phyloP scores from a whole-genome alignment of 2,888 invertebrate genomes.

The Cremastobaeus sp. region DNA sequence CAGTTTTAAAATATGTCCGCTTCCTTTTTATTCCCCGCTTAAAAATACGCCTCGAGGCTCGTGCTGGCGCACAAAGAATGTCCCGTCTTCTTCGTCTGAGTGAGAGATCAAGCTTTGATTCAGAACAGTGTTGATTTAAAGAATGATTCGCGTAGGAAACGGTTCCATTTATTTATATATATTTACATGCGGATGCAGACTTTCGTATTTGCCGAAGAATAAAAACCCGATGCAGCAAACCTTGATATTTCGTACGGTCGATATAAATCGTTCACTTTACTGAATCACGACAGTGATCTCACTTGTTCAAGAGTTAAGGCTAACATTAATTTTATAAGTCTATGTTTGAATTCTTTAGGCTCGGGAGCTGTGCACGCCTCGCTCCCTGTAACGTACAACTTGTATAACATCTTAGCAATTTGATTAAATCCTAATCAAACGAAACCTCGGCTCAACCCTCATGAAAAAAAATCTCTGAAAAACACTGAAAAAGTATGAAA shows the following conservation, averaged over 20 bases:
- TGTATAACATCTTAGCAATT: too few relatives aligned
- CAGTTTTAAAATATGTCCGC: too few relatives aligned
- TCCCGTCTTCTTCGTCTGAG: constrained; percentile 16
- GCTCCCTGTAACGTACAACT: constrained; percentile 73
- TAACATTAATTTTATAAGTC: constrained; percentile 73
- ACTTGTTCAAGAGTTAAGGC: constrained; percentile 70
- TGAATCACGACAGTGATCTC: constrained; percentile 76
- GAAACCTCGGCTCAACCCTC: too few relatives aligned
- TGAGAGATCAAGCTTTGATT: constrained; percentile 74
- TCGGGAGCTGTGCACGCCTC: constrained; percentile 72
- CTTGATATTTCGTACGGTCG: constrained; percentile 43
- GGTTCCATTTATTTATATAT: constrained; percentile 43
- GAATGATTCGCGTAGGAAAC: constrained; percentile 62
- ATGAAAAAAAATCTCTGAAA: too few relatives aligned
- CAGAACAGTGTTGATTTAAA: constrained; percentile 66
- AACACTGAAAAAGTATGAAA: too few relatives aligned
- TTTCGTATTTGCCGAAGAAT: constrained; percentile 29
- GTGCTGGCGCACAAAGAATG: constrained; percentile 76
- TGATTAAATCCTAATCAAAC: too few relatives aligned
- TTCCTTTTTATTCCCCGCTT: too few relatives aligned
- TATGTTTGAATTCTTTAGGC: constrained; percentile 78
- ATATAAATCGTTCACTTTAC: constrained; percentile 67
- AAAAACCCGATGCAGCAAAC: neutral
- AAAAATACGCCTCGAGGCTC: constrained; percentile 67
- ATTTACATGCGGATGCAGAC: constrained; percentile 50